Conservation (phyloP, 2,888 invertebrate species). For the Nephrotoma appendiculata region DNA sequence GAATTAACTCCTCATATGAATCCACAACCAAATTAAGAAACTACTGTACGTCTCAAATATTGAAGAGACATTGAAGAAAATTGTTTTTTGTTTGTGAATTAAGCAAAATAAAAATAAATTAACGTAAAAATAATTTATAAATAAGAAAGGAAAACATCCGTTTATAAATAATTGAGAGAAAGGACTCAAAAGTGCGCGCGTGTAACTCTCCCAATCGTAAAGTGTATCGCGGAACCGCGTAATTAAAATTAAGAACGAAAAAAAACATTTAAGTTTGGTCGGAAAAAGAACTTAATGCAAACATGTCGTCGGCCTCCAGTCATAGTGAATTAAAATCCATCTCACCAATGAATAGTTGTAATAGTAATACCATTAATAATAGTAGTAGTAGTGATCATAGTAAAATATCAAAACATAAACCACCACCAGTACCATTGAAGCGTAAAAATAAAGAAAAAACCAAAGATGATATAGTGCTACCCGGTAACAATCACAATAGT, state of each 20-base stretch:
- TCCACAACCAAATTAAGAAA: constrained; percentile 16
- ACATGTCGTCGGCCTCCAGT: not conserved
- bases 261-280: not conserved
- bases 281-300: not conserved
- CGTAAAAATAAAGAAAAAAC: not conserved
- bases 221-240: too few species aligned
- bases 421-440: not conserved
- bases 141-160: not conserved
- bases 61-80: not conserved
- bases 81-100: not conserved
- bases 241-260: not conserved
- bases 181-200: not conserved
- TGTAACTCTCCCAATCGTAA: not conserved
- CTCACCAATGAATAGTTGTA: not conserved
- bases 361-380: not conserved
- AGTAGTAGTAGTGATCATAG: not conserved
- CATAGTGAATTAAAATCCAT: not conserved
- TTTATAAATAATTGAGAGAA: not conserved
- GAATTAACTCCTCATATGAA: not conserved
- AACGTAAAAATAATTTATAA: not conserved
- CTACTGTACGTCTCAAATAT: not conserved
- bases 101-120: not conserved
- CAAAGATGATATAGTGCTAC: not conserved
- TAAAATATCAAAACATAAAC: not conserved
- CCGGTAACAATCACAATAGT: not conserved